Evolutionary conservation across 2,797 vertebrate species (phyloP), one percentile per base, ranked within the genome.

Genomic region (Leptoclinus maculatus): DNA sequence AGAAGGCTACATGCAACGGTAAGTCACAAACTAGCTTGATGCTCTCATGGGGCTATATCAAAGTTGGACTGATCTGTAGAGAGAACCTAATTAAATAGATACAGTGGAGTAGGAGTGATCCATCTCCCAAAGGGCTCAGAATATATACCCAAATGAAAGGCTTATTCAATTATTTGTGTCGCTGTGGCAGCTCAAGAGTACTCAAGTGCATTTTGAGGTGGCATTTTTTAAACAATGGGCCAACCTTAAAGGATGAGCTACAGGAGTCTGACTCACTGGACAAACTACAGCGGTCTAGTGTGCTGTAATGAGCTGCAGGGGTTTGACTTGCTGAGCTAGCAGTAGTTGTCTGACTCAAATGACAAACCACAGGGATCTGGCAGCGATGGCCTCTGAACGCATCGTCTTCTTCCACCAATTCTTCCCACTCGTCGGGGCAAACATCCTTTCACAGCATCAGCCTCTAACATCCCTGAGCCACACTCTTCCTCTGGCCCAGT

Each of bases 311-410:
- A 88, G 83, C 82, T 74, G 72, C 34, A 53, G 62, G 59, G 76
- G 45, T 59, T 63, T 68, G 76, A 79, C 63, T 71, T 87, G 87
- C 87, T 88, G 87, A 89, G 84, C 58, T 41, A 34, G 90, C 84
- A 79, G 53, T 21, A 53, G 66, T 79, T 74, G 78, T 84, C 77
- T 71, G 67, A 49, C 70, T 79, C 83, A 62, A 76, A 84, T 82
- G 76, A 89, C 82, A 87, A 89, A 89, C 79, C 62, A 10, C 78
- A 47, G 64, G 69, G 38, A 23, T 66, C 57, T 67, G 71, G 73
- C 77, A 82, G 76, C 53, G 65, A 76, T 7, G 39, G 60, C 23
- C 67, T 76, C 41, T 59, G 43, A 84, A 80, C 72, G 43, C 71
- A 21, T 59, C 17, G 51, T 81, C 17, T 12, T 45, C 38, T 53